Conservation (phyloP, 2,797 vertebrate genomes). For the Clarias pachynema region DNA sequence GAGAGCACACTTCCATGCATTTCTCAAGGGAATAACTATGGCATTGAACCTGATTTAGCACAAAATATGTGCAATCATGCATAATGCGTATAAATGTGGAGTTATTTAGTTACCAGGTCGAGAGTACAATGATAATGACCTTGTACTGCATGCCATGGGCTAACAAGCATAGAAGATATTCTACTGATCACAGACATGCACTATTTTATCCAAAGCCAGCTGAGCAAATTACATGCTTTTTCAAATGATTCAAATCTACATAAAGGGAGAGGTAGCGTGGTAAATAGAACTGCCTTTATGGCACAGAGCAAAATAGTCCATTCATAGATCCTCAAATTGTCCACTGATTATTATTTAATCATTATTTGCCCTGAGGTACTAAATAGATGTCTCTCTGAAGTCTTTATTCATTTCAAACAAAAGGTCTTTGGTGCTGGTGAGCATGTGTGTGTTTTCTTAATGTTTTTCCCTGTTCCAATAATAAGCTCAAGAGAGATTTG, state of each 20-base stretch:
- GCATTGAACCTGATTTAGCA: constrained; percentile 37
- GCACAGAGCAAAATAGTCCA: background rate
- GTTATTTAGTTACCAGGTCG: constrained; percentile 40
- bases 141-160: constrained; percentile 26
- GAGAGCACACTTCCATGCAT: constrained; percentile 5
- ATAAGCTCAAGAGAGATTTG: background rate
- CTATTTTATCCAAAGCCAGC: constrained; percentile 28
- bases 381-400: background rate
- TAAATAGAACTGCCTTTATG: background rate
- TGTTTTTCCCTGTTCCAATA: background rate
- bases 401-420: constrained; percentile 14
- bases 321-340: constrained; percentile 11
- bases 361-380: background rate
- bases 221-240: constrained; percentile 34
- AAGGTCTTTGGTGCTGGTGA: background rate
- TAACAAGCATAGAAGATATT: constrained; percentile 20
- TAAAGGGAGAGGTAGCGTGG: constrained; percentile 9
- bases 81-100: constrained; percentile 33
- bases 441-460: background rate
- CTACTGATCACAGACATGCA: constrained; percentile 24
- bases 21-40: constrained; percentile 21
- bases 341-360: constrained; percentile 2
- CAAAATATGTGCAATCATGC: constrained; percentile 49
- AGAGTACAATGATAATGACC: constrained; percentile 45
- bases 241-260: constrained; percentile 13